Conservation (phyloP, 2,888 invertebrate genomes). For the Rhagonycha fulva region DNA sequence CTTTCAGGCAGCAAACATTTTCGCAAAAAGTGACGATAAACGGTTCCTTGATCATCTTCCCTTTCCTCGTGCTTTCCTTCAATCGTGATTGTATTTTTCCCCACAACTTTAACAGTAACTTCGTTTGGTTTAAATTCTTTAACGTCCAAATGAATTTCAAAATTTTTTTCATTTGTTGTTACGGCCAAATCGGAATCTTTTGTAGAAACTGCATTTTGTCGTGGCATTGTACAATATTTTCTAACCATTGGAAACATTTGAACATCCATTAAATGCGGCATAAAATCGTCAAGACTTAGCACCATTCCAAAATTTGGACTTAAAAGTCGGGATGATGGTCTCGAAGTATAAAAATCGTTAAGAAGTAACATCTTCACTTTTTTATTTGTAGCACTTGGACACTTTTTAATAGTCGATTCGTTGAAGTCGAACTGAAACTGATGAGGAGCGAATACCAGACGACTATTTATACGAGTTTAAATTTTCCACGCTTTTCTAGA, state of each 20-base stretch:
- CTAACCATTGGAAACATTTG: background rate
- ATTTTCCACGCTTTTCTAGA: background rate
- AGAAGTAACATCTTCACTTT: background rate
- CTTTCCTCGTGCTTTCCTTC: conserved; percentile 80
- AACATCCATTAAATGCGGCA: conserved; percentile 38
- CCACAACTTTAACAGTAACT: conserved; percentile 74
- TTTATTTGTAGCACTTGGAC: background rate
- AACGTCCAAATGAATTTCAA: conserved; percentile 73
- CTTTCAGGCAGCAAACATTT: conserved; percentile 74
- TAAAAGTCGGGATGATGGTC: conserved; percentile 43
- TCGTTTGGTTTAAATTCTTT: conserved; percentile 78
- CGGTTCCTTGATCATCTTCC: conserved; percentile 73
- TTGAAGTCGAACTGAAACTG: background rate
- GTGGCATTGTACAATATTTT: too few relatives aligned
- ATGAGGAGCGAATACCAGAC: background rate
- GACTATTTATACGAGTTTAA: background rate
- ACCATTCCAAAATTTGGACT: conserved; percentile 62
- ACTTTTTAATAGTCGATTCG: background rate
- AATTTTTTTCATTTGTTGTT: conserved; percentile 66
- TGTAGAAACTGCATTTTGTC: too few relatives aligned
- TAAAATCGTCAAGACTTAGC: conserved; percentile 57
- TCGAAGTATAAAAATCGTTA: background rate
- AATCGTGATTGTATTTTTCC: conserved; percentile 63
- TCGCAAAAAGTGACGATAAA: conserved; percentile 74
- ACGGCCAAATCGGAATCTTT: conserved; percentile 60